phyloP scores from a whole-genome alignment of 2,113 vertebrate genomes.

The Oreochromis spilurus region DNA sequence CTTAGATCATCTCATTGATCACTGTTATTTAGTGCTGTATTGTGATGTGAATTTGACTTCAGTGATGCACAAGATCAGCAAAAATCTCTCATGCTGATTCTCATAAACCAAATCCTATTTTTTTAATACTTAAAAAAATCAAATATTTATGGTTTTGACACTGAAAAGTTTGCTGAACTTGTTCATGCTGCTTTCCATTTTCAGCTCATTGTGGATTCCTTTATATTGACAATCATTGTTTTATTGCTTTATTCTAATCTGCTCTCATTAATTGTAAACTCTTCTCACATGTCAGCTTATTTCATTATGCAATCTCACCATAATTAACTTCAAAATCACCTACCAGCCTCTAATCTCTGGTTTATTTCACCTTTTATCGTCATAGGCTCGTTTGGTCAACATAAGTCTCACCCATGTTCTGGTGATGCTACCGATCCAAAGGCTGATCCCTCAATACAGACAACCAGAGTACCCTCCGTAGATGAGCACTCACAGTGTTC shows the following conservation, averaged over 20 bases:
- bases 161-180: background rate
- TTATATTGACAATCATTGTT: background rate
- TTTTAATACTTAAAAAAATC: background rate
- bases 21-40: conserved; percentile 16
- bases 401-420: conserved; percentile 57
- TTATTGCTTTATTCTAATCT: background rate
- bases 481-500: conserved; percentile 76
- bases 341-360: background rate
- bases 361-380: background rate
- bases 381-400: conserved; percentile 72
- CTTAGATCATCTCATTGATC: conserved; percentile 38
- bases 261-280: background rate
- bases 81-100: background rate
- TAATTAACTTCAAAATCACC: background rate
- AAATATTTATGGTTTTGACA: conserved; percentile 33
- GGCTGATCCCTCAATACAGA: conserved; percentile 37
- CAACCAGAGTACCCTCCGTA: conserved; percentile 53
- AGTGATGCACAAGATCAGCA: background rate
- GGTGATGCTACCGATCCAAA: conserved; percentile 34
- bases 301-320: background rate
- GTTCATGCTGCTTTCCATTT: conserved; percentile 3
- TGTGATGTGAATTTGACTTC: conserved; percentile 6
- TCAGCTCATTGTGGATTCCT: background rate
- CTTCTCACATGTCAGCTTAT: background rate
- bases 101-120: background rate